Conservation (phyloP, 1,140 invertebrate genomes). For the Spodoptera litura region DNA sequence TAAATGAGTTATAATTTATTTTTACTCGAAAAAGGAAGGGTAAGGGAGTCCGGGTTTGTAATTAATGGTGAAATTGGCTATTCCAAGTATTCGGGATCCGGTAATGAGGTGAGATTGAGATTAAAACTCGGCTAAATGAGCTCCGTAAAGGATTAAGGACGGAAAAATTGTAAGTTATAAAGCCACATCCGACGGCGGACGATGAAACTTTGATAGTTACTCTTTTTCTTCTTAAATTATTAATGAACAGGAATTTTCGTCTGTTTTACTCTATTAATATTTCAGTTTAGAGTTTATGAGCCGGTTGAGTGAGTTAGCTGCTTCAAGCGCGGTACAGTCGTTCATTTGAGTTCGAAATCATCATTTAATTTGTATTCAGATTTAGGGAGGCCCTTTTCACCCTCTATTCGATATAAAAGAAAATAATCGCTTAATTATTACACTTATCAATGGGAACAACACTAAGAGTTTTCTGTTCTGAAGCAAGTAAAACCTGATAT, state of each 20-base stretch:
- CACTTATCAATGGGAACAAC: no score
- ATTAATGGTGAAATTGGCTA: constrained; percentile 85
- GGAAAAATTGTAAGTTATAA: constrained; percentile 74
- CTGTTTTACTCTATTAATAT: constrained; percentile 39
- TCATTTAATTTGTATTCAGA: not conserved
- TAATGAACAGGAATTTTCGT: constrained; percentile 43
- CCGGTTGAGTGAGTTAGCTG: not conserved
- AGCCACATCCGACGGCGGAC: constrained; percentile 47
- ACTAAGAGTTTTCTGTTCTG: no score
- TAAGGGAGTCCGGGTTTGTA: constrained; percentile 72
- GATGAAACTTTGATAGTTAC: constrained; percentile 54
- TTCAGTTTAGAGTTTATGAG: constrained; percentile 16
- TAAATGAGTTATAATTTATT: constrained; percentile 86
- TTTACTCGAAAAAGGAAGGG: constrained; percentile 83
- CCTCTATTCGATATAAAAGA: not conserved
- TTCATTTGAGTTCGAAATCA: not conserved
- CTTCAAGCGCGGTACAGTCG: not conserved
- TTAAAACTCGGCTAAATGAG: constrained; percentile 82
- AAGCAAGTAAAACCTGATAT: no score
- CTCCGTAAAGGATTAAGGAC: constrained; percentile 76
- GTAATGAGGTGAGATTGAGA: constrained; percentile 85
- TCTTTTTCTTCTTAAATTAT: constrained; percentile 47
- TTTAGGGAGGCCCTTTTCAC: not conserved
- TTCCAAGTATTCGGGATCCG: constrained; percentile 81
- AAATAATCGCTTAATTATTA: no score